Percentiles rank a stretch among this genome's conserved stretches.
Conservation (phyloP, 2,113 vertebrate species). For the Pachypanchax playfairii region DNA sequence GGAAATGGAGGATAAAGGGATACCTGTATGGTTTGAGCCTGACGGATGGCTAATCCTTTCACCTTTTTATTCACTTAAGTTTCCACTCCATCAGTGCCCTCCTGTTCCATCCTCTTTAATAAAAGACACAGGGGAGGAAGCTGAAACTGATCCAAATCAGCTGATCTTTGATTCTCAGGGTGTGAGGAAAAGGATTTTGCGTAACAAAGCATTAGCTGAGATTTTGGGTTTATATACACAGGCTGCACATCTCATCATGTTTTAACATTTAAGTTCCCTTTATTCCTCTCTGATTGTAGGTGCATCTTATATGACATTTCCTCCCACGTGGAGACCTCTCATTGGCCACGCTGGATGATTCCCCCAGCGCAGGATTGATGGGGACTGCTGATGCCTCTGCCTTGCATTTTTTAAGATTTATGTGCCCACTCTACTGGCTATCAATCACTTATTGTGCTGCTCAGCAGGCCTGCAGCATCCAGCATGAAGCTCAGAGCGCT, state of each 20-base stretch:
- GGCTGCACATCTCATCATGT: too few relatives aligned
- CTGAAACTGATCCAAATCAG: neutral
- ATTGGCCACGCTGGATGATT: slow-evolving; percentile 57
- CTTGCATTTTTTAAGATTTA: slow-evolving; percentile 66
- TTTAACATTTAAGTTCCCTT: too few relatives aligned
- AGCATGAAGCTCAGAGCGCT: slow-evolving; percentile 38
- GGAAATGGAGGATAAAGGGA: slow-evolving; percentile 20
- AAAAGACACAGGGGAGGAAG: slow-evolving; percentile 8
- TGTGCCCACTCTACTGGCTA: slow-evolving; percentile 64
- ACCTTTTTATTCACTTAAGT: slow-evolving; percentile 2
- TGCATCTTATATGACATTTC: neutral
- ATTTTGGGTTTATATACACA: neutral
- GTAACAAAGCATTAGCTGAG: too few relatives aligned
- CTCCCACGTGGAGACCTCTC: slow-evolving; percentile 18
- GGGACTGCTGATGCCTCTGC: slow-evolving; percentile 45
- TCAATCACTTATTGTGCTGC: slow-evolving; percentile 66
- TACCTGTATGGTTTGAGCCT: slow-evolving; percentile 6
- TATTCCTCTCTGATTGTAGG: slow-evolving; percentile 14
- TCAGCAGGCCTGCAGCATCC: slow-evolving; percentile 47
- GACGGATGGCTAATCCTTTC: too few relatives aligned
- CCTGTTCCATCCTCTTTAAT: slow-evolving; percentile 7
- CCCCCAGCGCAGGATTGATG: slow-evolving; percentile 55
- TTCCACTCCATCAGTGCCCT: slow-evolving; percentile 14
- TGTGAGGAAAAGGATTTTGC: neutral
- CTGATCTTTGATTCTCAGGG: neutral